These are phyloP conservation scores for Tribolium castaneum DNA, from an alignment of 1,140 invertebrate genomes.

Conservation along the genomic window DNA sequence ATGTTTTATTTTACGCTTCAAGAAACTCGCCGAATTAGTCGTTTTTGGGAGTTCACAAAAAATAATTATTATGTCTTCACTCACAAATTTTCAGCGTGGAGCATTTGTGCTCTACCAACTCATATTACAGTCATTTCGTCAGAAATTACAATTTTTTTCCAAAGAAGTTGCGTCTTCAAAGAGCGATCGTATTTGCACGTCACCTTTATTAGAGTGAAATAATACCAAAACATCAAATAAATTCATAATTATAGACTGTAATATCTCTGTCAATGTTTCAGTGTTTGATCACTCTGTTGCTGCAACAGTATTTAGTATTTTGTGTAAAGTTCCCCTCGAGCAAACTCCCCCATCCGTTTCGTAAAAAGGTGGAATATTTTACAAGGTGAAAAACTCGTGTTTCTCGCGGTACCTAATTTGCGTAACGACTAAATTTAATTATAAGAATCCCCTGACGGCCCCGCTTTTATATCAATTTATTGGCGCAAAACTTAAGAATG, in stretches of 20 bases:
- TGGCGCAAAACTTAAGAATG: constrained; percentile 23
- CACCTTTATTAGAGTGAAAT: background rate
- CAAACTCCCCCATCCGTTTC: background rate
- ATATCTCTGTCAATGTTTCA: no score
- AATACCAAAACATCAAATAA: background rate
- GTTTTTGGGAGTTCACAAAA: background rate
- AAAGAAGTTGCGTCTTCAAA: background rate
- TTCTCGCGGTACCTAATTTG: constrained; percentile 27
- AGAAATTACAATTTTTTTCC: background rate
- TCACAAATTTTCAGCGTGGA: background rate
- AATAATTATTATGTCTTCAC: background rate
- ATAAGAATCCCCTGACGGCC: constrained; percentile 23
- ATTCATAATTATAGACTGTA: background rate
- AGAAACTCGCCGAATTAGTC: background rate
- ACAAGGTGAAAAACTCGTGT: constrained; percentile 18
- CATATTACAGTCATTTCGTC: background rate
- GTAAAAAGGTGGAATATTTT: constrained; percentile 10
- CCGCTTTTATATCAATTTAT: constrained; percentile 33
- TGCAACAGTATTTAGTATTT: no score
- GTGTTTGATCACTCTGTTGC: no score
- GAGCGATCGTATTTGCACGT: background rate
- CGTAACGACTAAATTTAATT: constrained; percentile 34
- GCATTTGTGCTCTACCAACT: background rate
- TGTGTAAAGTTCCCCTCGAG: background rate
- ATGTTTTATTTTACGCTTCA: background rate